Percentiles rank a stretch among this genome's conserved stretches.
phyloP scores from a whole-genome alignment of 1,140 invertebrate species.

The Drosophila arawakana region DNA sequence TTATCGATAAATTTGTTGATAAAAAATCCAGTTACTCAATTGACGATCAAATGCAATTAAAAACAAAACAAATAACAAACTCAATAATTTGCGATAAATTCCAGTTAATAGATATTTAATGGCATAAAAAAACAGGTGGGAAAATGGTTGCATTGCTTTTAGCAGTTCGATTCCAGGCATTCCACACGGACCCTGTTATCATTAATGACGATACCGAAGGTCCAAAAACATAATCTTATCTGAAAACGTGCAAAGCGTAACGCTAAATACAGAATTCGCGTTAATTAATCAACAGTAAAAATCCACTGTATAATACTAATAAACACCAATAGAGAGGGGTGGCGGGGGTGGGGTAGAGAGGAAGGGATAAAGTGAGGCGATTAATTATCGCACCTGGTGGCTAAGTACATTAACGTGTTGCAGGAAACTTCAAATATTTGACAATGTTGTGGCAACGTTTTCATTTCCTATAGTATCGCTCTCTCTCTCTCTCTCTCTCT shows the following conservation, averaged over 20 bases:
- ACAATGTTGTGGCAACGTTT: neutral
- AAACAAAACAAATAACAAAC: neutral
- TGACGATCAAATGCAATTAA: slow-evolving; percentile 12
- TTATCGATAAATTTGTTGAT: slow-evolving; percentile 2
- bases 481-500: no score
- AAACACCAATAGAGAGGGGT: no score
- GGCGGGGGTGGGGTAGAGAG: neutral
- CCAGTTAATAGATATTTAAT: neutral
- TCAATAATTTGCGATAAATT: neutral
- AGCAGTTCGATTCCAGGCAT: slow-evolving; percentile 9
- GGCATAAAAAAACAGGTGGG: slow-evolving; percentile 8
- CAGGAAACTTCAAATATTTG: slow-evolving; percentile 15
- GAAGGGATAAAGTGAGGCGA: neutral
- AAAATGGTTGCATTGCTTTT: neutral
- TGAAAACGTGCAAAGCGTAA: neutral
- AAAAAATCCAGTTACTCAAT: slow-evolving; percentile 3
- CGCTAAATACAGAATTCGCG: slow-evolving; percentile 30
- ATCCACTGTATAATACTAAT: neutral
- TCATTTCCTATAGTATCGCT: no score
- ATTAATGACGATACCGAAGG: slow-evolving; percentile 6
- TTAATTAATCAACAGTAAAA: slow-evolving; percentile 43
- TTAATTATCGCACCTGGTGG: slow-evolving; percentile 19
- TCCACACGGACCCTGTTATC: slow-evolving; percentile 3
- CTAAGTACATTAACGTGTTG: slow-evolving; percentile 36
- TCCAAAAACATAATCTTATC: slow-evolving; percentile 33